Base-by-base conservation (phyloP, 1,140 invertebrate species). In the Trypoxylus dichotomus region DNA sequence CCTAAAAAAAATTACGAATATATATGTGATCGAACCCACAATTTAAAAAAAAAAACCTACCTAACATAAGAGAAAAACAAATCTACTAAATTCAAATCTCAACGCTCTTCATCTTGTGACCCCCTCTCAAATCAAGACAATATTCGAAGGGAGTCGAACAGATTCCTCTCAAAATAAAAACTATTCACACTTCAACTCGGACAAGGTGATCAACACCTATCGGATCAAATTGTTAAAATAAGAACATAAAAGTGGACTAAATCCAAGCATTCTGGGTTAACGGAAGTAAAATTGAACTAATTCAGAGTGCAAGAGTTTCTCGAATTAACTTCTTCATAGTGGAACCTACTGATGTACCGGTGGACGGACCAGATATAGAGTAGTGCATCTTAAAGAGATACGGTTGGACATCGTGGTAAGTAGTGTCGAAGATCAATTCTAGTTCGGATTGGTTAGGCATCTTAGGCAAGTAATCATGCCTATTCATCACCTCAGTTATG, bases 401-500 rank as follows among this genome's bases (percentile, higher is more conserved):
- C 42, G 97, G 97, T 85, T 99, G 97, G 63, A 98, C 93, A 86
- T 99, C 97, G 1, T 91, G 87, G 87, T 94, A 98, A 11, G 92
- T 92, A 1, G 96, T 98, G 86, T 99, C 97, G 86, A 98, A 99
- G 77, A 98, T 94, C 68, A 96, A 89, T 87, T 98, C 96, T 63
- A 98, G 88, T 85, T 98, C 96, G 10, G 93, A 93, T 84, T 96
- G 93, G 84, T 92, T 94, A 71, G 97, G 97, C 91, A 97, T 97
- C 87, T 97, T 97, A 2, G 97, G 97, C 43, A 98, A 90, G 87
- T 97, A 98, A 83, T 98, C 96, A 85, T 97, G 94, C 54, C 94
- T 90, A 86, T 98, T 98, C 91, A 99, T 97, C 3, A 96, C 92
- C 86, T 98, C 96, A 0, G 96, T 95, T 82, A 99, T 96, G 82